Base-by-base conservation (phyloP, 2,797 vertebrate species). In the Gambusia yucatana region DNA sequence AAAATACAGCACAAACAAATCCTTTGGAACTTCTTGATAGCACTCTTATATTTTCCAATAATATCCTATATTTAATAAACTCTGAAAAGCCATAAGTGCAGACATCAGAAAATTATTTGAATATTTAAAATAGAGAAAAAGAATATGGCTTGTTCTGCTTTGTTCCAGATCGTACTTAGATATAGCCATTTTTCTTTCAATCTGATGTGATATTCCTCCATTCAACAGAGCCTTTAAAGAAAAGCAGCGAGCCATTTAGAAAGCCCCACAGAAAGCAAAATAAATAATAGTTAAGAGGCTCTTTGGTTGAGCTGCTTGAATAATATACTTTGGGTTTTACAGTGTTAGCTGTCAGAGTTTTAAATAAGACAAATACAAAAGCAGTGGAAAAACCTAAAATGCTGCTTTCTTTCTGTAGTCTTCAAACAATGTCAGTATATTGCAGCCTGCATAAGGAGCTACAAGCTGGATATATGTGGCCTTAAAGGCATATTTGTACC, bases 221-320 rank as follows among this genome's bases (percentile, higher is more conserved):
- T 61, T 84, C 69, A 33, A 79, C 74, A 59, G 11, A 70, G 55
- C 75, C 83, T 84, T 85, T 78, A 83, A 74, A 80, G 61, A 69
- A 50, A 79, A 76, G 84, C 78, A 52, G 22, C 73, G 59, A 90
- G 89, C 82, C 85, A 76, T 88, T 92, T 80, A 86, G 77, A 46
- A 71, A 46, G 43, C 0, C 83, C 88, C 82, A 70, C 84, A 90
- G 82, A 86, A 84, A 81, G 79, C 36, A 73, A 84, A 81, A 91
- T 85, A 88, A 90, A 93, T 88, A 93, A 86, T 39, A 55, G 86
- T 87, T 84, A 88, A 90, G 85, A 86, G 86, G 86, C 86, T 92
- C 86, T 91, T 65, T 75, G 89, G 93, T 84, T 86, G 84, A 55
- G 76, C 84, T 82, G 77, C 82, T 90, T 76, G 83, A 94, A 92